These are phyloP conservation scores for Orussus abietinus DNA, from an alignment of 1,140 invertebrate species.

Conservation along the genomic window DNA sequence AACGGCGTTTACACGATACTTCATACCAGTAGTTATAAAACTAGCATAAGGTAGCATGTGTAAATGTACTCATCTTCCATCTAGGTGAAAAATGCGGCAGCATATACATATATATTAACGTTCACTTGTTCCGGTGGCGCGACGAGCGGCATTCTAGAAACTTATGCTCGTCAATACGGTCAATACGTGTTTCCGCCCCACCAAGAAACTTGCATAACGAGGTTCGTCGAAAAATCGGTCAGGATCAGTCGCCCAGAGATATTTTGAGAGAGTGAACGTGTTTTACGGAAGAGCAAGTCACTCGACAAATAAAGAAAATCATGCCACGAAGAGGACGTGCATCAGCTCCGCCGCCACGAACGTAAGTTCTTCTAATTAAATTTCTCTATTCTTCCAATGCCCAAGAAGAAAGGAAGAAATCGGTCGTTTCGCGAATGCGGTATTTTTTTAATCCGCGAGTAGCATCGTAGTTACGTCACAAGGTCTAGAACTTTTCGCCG, in stretches of 20 bases:
- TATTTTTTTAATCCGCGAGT: too few species aligned
- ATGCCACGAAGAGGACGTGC: conserved; percentile 76
- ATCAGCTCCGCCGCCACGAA: conserved; percentile 63
- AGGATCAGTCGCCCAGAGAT: background rate
- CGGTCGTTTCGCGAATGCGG: conserved; percentile 1
- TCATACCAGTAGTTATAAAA: too few species aligned
- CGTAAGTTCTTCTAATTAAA: conserved; percentile 33
- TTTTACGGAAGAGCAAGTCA: conserved; percentile 2
- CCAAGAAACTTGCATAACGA: too few species aligned
- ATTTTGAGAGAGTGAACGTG: background rate
- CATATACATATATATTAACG: conserved; percentile 1
- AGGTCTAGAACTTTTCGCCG: too few species aligned
- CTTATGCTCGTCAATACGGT: too few species aligned
- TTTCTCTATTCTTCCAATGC: conserved; percentile 9
- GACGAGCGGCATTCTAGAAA: too few species aligned
- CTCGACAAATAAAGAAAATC: conserved; percentile 36
- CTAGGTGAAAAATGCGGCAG: background rate
- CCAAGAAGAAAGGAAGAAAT: conserved; percentile 3
- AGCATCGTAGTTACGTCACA: conserved; percentile 20
- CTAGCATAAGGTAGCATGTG: too few species aligned
- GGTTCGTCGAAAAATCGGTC: too few species aligned
- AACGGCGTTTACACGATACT: too few species aligned
- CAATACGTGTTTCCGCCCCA: too few species aligned
- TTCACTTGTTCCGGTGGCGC: too few species aligned
- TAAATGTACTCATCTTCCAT: too few species aligned